Evolutionary conservation across 2,888 invertebrate genomes (phyloP).

Genomic region (Pterostichus niger): DNA sequence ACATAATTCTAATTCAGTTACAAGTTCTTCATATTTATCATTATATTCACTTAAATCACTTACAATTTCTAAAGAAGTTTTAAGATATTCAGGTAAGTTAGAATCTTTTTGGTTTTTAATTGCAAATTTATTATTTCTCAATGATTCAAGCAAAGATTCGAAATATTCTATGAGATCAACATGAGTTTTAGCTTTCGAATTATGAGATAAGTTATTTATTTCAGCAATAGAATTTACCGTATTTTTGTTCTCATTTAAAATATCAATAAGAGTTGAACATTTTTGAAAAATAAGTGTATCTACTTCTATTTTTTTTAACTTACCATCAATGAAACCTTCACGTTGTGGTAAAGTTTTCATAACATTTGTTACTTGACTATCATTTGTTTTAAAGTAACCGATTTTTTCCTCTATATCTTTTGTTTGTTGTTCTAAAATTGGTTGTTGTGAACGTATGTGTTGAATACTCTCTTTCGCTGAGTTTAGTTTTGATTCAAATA

Average conservation of each 20-base stretch:
- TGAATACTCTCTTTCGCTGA: constrained; percentile 68
- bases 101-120: constrained; percentile 42
- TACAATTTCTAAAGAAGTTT: constrained; percentile 35
- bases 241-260: constrained; percentile 68
- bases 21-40: constrained; percentile 58
- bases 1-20: constrained; percentile 35
- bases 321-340: constrained; percentile 48
- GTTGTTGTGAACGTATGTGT: constrained; percentile 68
- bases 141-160: constrained; percentile 35
- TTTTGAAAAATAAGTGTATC: constrained; percentile 68
- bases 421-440: constrained; percentile 67
- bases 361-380: constrained; percentile 16
- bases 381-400: constrained; percentile 63
- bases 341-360: constrained; percentile 40
- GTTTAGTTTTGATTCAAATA: constrained; percentile 69
- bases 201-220: constrained; percentile 15
- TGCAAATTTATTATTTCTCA: constrained; percentile 52
- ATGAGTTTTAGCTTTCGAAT: constrained; percentile 13
- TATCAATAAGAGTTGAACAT: constrained; percentile 69
- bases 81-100: constrained; percentile 45
- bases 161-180: constrained; percentile 52
- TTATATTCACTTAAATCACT: constrained; percentile 23
- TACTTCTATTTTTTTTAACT: constrained; percentile 67
- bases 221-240: constrained; percentile 18
- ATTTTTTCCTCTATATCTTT: constrained; percentile 69